Evolutionary conservation across 2,113 vertebrate species (phyloP).

Genomic region (Serilophus lunatus): DNA sequence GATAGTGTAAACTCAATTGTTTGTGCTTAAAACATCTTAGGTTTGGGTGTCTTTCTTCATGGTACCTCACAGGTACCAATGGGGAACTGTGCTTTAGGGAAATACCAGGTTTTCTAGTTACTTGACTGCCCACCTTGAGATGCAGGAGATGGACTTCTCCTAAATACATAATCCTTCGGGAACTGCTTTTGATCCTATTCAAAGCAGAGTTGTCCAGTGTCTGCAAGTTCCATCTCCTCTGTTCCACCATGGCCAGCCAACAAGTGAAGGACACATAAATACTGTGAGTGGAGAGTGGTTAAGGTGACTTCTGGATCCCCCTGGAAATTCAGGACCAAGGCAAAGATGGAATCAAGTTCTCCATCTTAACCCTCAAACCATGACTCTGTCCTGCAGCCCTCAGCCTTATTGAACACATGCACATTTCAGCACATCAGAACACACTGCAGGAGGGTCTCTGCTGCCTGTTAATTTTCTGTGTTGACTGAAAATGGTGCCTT

Average conservation of each 20-base stretch:
- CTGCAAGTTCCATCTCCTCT: not conserved
- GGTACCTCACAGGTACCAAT: rapidly evolving
- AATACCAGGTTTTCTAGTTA: not conserved
- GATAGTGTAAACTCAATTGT: not conserved
- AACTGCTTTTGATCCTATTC: not conserved
- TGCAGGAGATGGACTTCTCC: not conserved
- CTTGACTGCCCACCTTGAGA: not conserved
- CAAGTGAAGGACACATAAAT: not conserved
- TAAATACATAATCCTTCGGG: not conserved
- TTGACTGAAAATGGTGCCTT: not conserved
- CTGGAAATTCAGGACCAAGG: not conserved
- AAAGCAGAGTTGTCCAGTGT: not conserved
- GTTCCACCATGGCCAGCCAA: not conserved
- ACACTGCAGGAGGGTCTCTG: not conserved
- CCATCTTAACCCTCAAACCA: not conserved
- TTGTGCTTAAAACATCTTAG: not conserved
- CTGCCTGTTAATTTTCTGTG: not conserved
- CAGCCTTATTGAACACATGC: not conserved
- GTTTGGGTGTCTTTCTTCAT: not conserved
- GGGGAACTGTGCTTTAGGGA: not conserved
- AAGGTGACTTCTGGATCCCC: not conserved
- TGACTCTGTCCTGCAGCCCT: not conserved
- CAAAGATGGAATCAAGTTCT: not conserved
- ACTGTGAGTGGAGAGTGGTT: not conserved
- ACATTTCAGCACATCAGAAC: not conserved